phyloP scores from a whole-genome alignment of 2,888 invertebrate genomes.

The Mamestra brassicae region DNA sequence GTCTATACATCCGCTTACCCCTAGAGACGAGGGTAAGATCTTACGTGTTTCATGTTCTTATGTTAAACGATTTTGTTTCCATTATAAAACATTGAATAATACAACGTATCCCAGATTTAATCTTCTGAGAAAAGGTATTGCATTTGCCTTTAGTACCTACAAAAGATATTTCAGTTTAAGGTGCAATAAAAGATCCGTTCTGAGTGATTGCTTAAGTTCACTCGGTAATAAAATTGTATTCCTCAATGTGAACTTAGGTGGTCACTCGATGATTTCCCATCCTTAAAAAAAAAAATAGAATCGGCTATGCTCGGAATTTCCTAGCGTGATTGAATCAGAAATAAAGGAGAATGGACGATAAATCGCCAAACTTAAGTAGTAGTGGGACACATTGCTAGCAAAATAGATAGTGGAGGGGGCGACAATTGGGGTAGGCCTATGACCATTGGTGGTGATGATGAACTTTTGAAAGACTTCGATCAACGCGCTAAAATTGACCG shows the following conservation, averaged over 20 bases:
- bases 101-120: background rate
- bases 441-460: too few relatives aligned
- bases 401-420: too few relatives aligned
- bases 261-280: too few relatives aligned
- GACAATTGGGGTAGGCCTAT: too few relatives aligned
- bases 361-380: too few relatives aligned
- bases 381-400: too few relatives aligned
- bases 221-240: slow-evolving; percentile 1
- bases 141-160: background rate
- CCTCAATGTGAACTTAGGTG: background rate
- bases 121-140: slow-evolving; percentile 1
- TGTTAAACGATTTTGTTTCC: slow-evolving; percentile 6
- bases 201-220: background rate
- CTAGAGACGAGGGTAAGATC: background rate
- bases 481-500: background rate
- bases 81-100: background rate
- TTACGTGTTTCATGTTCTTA: slow-evolving; percentile 11
- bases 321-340: too few relatives aligned
- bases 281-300: too few relatives aligned
- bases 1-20: background rate
- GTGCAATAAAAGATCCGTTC: background rate
- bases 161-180: background rate
- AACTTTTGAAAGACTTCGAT: too few relatives aligned
- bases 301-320: too few relatives aligned
- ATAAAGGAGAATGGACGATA: too few relatives aligned